Evolutionary conservation across 1,140 invertebrate species (phyloP), one percentile per base, ranked within the genome.

Genomic region (Bradysia coprophila): DNA sequence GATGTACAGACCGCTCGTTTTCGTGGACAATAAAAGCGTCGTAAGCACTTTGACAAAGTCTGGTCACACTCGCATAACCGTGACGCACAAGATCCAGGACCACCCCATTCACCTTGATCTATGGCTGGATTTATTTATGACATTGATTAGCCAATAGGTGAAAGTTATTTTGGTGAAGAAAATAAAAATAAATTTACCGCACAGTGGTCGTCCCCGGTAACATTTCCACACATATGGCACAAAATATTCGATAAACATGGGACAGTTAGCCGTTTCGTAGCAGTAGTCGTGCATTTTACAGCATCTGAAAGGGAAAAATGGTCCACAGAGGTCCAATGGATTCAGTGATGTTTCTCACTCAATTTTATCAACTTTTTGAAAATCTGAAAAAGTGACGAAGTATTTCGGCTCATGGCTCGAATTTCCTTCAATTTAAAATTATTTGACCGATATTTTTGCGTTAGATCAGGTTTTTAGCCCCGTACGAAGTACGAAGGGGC

Each of bases 191-290:
- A 43, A 64, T 63, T 64, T 64, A 80, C 78, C 69, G 57, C 88
- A 91, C 13, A 83, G 64, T 0, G 86, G 84, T 48, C 74, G 67
- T 11, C 78, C 75, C 19, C 68, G 65, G 54, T 79, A 80, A 58
- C 87, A 92, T 51, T 76, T 79, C 86, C 86, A 92, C 42, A 81
- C 75, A 56, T 90, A 92, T 2, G 84, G 84, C 43, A 87, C 73
- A 53, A 91, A 81, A 63, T 92, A 92, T 44, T 85, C 78, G 10
- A 85, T 68, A 51, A 79, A 79, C 56, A 77, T 75, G 4, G 78
- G 78, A 57, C 83, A 90, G 49, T 74, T 76, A 19, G 76, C 73
- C 19, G 68, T 66, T 44, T 76, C 70, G 53, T 86, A 86, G 55
- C 81, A 86, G 55, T 76, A 71, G 56, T 86, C 81, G 49, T 86